Base-by-base conservation (phyloP, 2,888 invertebrate genomes). In the Hetaerina titia region DNA sequence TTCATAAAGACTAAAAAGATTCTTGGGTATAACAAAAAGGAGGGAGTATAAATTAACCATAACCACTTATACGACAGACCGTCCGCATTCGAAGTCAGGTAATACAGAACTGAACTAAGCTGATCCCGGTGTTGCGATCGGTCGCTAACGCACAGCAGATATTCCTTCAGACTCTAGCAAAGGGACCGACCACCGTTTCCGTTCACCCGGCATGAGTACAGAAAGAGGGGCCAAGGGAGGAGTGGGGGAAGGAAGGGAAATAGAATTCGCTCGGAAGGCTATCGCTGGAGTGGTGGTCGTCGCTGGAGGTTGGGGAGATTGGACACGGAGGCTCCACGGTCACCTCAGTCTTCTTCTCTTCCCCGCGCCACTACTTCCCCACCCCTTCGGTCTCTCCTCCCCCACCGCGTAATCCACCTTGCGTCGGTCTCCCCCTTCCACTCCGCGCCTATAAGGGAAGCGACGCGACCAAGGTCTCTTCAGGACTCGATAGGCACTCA, bases 391-490 rank as follows among this genome's bases (percentile, higher is more conserved):
- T 45, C 90, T 31, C 90, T 45, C 64, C 63, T 22, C 90, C 56
- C n/a, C n/a, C 45, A 45, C 45, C 2, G 45, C 45, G 45, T 45
- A 45, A 45, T 45, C 45, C 45, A 45, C 89, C 17, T 22, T 56
- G 22, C 64, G 7, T 0, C 56, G 4, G 45, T 69, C 56, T 22
- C 17, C 92, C 2, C 64, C 19, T 22, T 19, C 19, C n/a, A 1
- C 90, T 63, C 45, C 90, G 45, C 63, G 92, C 92, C 92, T 92
- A 92, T 92, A 92, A 92, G 92, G 92, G 92, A 69, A 25, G 92
- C 92, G 56, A 57, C 92, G n/a, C n/a, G n/a, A 74, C 74, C 92
- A 92, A 92, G 92, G 92, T 92, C 92, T n/a, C 92, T 13, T n/a
- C 92, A 92, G 69, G 92, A 57, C 92, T 69, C 69, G 69, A 92